Evolutionary conservation across 2,797 vertebrate species (phyloP), one percentile per base, ranked within the genome.

Genomic region (Myioborus melanocephalus): DNA sequence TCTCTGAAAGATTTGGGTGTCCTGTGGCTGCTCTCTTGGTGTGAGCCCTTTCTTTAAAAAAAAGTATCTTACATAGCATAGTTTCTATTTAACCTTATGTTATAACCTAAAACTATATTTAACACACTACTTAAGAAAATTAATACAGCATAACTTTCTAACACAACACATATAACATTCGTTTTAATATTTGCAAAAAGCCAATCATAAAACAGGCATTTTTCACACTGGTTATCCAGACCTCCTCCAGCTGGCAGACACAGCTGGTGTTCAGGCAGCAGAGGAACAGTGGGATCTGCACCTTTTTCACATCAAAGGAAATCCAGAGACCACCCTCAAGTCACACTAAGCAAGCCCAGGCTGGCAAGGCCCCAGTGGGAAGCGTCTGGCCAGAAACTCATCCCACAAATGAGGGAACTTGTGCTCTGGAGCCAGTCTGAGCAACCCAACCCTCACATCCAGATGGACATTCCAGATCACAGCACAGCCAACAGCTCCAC

Each of bases 261-360:
- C 11, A 6, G 7, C 30, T 1, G 1, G 18, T 20, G 52, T 6
- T 52, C 53, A 28, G 0, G 0, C 0, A 61, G 55, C 9, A 4
- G 16, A 85, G 41, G 43, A 77, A 49, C 5, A 20, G 34, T 28
- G 26, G n/a, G 30, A 16, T 50, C 50, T 61, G n/a, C 34, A 68
- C 53, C 30, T 10, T 53, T 46, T 20, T 32, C 0, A 4, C 15
- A 55, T 23, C n/a, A 32, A 35, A 81, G 41, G 23, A 19, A 79
- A n/a, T 37, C 11, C 50, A 15, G 28, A 71, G 68, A 22, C 12
- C 71, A 73, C 9, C 14, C 49, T 49, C 47, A 44, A 86, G 44
- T 11, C 60, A 70, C 32, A 10, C 35, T 8, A 28, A 84, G 55
- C 23, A 49, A 84, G 50, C 14, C 23, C 56, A 78, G n/a, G 21